Evolutionary conservation across 2,888 invertebrate species (phyloP).

Genomic region (Caenorhabditis macrosperma): DNA sequence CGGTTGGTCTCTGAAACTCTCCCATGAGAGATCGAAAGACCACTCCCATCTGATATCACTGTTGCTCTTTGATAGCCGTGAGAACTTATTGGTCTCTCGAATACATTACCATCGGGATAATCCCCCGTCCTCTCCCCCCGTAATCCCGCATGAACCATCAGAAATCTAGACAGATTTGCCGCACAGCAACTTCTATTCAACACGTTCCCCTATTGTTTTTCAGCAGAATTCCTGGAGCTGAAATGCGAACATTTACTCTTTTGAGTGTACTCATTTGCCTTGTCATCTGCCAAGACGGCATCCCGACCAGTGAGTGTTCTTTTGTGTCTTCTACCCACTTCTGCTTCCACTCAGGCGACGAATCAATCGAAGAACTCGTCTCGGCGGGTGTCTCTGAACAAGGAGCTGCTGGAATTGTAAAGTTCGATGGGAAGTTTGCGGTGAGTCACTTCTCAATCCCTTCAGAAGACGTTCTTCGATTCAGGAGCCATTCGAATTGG

Average conservation of each 20-base stretch:
- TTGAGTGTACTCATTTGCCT: background rate
- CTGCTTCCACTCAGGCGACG: constrained; percentile 25
- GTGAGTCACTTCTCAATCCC: too few relatives aligned
- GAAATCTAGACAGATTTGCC: background rate
- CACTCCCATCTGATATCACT: background rate
- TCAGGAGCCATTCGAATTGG: constrained; percentile 39
- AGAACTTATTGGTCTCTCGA: background rate
- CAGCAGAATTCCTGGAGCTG: background rate
- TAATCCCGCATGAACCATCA: background rate
- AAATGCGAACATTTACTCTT: background rate
- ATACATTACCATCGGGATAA: background rate
- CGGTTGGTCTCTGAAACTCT: too few relatives aligned
- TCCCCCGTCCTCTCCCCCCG: background rate
- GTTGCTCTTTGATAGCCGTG: background rate
- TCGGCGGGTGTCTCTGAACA: constrained; percentile 22
- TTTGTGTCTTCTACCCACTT: background rate
- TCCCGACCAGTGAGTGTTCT: constrained; percentile 10
- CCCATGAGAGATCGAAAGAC: background rate
- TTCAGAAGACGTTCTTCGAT: too few relatives aligned
- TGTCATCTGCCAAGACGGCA: background rate
- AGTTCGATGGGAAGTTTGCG: constrained; percentile 29
- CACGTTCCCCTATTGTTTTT: background rate
- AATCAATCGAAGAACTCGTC: constrained; percentile 31
- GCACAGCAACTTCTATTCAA: background rate
- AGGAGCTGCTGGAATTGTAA: constrained; percentile 31